Conservation (phyloP, 2,113 vertebrate genomes). For the Chionodraco myersi region DNA sequence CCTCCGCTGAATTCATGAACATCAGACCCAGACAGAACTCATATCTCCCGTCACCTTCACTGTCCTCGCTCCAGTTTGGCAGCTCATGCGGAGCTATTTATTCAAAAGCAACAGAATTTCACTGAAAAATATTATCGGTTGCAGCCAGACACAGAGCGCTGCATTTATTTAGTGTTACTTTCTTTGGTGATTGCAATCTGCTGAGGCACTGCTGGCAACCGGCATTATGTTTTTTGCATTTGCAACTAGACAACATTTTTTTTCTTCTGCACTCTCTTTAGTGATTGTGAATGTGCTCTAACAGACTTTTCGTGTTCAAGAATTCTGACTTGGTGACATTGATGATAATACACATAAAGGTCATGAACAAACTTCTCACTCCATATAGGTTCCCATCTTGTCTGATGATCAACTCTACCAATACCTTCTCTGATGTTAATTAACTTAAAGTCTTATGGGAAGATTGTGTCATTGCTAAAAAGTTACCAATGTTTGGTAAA, state of each 20-base stretch:
- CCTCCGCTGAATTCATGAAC: conserved; percentile 47
- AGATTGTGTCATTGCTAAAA: background rate
- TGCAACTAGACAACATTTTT: background rate
- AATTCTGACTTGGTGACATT: background rate
- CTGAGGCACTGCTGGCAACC: conserved; percentile 23
- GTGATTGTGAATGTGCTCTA: background rate
- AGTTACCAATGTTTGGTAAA: background rate
- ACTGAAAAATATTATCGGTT: conserved; percentile 42
- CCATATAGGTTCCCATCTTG: conserved; percentile 2
- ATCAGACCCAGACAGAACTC: conserved; percentile 47
- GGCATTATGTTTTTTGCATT: conserved; percentile 49
- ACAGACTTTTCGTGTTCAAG: background rate
- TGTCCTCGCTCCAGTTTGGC: conserved; percentile 47
- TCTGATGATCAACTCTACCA: conserved; percentile 16
- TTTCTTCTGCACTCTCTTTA: background rate
- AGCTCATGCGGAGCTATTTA: conserved; percentile 46
- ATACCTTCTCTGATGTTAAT: background rate
- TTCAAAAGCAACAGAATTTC: conserved; percentile 30
- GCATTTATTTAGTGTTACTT: conserved; percentile 41
- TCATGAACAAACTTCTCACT: background rate
- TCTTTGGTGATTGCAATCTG: conserved; percentile 45
- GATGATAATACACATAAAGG: conserved; percentile 10
- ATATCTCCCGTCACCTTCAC: conserved; percentile 66
- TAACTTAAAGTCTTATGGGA: background rate
- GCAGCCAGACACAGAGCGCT: conserved; percentile 51